Evolutionary conservation across 2,797 vertebrate genomes (phyloP).

Genomic region (Orestias chungarensis): DNA sequence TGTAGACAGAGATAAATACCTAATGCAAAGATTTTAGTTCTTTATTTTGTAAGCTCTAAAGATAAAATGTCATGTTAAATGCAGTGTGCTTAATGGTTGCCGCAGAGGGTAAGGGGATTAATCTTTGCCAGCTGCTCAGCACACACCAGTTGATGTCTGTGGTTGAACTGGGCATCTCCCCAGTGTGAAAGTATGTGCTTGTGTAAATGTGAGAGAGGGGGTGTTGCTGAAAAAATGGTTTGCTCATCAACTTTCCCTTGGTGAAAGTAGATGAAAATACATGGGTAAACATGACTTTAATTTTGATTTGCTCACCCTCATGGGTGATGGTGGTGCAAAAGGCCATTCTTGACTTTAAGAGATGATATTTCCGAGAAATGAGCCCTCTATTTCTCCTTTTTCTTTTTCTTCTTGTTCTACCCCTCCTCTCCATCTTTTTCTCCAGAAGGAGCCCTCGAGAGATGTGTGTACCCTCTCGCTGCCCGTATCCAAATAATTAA

Average conservation of each 20-base stretch:
- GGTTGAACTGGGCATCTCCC: constrained; percentile 26
- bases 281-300: constrained; percentile 36
- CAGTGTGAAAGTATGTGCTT: constrained; percentile 29
- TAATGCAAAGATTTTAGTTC: neutral
- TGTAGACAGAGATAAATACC: neutral
- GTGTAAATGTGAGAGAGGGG: constrained; percentile 25
- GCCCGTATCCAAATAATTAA: constrained; percentile 86
- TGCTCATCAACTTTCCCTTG: constrained; percentile 17
- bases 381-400: constrained; percentile 31
- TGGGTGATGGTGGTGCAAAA: constrained; percentile 35
- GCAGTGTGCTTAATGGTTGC: constrained; percentile 8
- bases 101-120: constrained; percentile 16
- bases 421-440: constrained; percentile 62
- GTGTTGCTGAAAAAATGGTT: constrained; percentile 20
- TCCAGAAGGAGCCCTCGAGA: constrained; percentile 78
- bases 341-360: constrained; percentile 32
- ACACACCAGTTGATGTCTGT: constrained; percentile 38
- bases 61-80: constrained; percentile 2
- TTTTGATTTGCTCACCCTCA: constrained; percentile 28
- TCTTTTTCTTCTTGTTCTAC: constrained; percentile 48
- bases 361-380: constrained; percentile 52
- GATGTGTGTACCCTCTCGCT: constrained; percentile 78
- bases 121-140: constrained; percentile 30
- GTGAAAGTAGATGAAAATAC: constrained; percentile 38
- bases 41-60: neutral